Conservation (phyloP, 2,888 invertebrate genomes). For the Teleogryllus oceanicus region DNA sequence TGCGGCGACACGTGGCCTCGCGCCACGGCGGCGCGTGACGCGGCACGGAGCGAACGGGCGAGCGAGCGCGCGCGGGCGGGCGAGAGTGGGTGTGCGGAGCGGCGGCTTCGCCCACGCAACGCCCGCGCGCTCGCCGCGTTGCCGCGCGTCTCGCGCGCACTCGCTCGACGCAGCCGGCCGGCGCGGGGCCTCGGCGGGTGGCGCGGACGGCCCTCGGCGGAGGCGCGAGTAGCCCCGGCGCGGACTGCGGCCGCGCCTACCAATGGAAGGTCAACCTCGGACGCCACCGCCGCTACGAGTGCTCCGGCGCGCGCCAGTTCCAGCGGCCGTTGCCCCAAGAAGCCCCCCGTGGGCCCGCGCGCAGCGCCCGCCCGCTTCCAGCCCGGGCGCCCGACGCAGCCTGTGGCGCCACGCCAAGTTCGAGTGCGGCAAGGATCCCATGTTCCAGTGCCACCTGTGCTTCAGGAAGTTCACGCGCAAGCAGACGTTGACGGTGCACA, state of each 20-base stretch:
- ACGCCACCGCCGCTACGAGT: slow-evolving; percentile 39
- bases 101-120: neutral
- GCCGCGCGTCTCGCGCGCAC: neutral
- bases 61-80: neutral
- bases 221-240: neutral
- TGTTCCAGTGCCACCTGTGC: neutral
- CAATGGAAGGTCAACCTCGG: slow-evolving; percentile 43
- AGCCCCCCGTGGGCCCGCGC: too few species aligned
- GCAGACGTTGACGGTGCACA: neutral
- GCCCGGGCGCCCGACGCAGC: neutral
- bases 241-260: slow-evolving; percentile 45
- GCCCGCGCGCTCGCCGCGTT: neutral
- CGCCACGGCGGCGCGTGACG: slow-evolving; percentile 18
- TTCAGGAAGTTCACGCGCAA: neutral
- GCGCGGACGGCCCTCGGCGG: too few species aligned
- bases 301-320: slow-evolving; percentile 38
- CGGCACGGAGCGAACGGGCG: neutral
- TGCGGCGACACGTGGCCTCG: slow-evolving; percentile 12
- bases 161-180: too few species aligned
- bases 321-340: slow-evolving; percentile 38
- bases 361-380: neutral
- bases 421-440: neutral
- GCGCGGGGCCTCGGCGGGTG: too few species aligned
- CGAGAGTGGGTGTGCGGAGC: neutral
- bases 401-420: neutral